phyloP scores from a whole-genome alignment of 2,797 vertebrate genomes.

The Dipus sagitta region DNA sequence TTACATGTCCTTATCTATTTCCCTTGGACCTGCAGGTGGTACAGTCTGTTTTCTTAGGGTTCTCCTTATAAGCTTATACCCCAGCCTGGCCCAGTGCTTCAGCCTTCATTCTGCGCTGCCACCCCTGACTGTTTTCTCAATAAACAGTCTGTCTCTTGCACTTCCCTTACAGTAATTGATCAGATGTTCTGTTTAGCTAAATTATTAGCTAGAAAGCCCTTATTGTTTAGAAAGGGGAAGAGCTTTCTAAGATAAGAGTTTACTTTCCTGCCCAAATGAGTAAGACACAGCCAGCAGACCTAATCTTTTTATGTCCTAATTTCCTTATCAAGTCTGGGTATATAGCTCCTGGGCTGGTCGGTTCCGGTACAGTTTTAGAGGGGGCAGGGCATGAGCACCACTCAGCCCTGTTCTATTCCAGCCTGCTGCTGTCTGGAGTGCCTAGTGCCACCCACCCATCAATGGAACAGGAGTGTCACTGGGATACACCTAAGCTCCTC shows the following conservation, averaged over 20 bases:
- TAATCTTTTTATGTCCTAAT: constrained; percentile 48
- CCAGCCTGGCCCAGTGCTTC: no score
- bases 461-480: background rate
- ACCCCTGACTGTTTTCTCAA: no score
- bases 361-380: constrained; percentile 8
- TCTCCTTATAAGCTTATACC: no score
- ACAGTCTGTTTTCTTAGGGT: no score
- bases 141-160: no score
- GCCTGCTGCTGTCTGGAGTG: background rate
- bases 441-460: background rate
- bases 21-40: no score
- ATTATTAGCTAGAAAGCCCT: constrained; percentile 58
- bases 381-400: background rate
- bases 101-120: no score
- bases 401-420: background rate
- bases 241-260: constrained; percentile 56
- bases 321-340: constrained; percentile 35
- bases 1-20: no score
- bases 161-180: background rate
- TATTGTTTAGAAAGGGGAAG: constrained; percentile 18
- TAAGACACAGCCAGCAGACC: background rate
- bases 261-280: constrained; percentile 47
- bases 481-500: background rate
- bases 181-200: constrained; percentile 67
- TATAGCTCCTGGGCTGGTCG: background rate